Conservation (phyloP, 2,888 invertebrate species). For the Tricholauxania praeusta region DNA sequence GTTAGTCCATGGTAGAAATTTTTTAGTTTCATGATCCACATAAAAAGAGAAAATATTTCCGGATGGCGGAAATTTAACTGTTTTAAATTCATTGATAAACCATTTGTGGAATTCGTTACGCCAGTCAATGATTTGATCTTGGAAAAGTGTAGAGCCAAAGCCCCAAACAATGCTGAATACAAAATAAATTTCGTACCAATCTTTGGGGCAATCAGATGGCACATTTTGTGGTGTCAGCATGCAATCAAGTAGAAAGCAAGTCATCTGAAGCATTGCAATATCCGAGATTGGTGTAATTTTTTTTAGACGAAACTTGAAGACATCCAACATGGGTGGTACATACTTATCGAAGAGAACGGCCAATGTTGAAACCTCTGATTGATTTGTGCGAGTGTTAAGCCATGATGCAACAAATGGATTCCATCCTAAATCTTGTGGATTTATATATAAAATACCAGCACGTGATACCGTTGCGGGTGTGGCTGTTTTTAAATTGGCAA, state of each 20-base stretch:
- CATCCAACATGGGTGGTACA: conserved; percentile 85
- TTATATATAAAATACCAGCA: conserved; percentile 94
- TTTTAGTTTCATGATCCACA: conserved; percentile 88
- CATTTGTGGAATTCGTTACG: conserved; percentile 95
- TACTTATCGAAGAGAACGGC: conserved; percentile 94
- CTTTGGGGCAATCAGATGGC: conserved; percentile 90
- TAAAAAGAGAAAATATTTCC: conserved; percentile 91
- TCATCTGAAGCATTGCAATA: conserved; percentile 88
- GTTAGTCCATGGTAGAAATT: conserved; percentile 89
- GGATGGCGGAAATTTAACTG: conserved; percentile 85
- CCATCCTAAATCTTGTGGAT: conserved; percentile 95
- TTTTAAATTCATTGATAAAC: conserved; percentile 93
- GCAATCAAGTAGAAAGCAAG: conserved; percentile 88
- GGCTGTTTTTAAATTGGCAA: conserved; percentile 88
- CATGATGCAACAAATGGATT: conserved; percentile 91
- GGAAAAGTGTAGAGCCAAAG: conserved; percentile 91
- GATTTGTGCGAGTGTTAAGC: conserved; percentile 82
- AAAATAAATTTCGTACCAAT: conserved; percentile 93
- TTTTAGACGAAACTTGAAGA: conserved; percentile 79
- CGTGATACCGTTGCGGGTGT: conserved; percentile 96
- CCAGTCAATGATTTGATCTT: conserved; percentile 92
- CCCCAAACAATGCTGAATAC: conserved; percentile 93
- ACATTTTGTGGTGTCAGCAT: conserved; percentile 84
- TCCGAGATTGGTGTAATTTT: conserved; percentile 92
- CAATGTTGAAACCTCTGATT: conserved; percentile 82